Evolutionary conservation across 92 coral and sea anemone genomes (phyloP).

Genomic region (Chrysogorgia sp.): DNA sequence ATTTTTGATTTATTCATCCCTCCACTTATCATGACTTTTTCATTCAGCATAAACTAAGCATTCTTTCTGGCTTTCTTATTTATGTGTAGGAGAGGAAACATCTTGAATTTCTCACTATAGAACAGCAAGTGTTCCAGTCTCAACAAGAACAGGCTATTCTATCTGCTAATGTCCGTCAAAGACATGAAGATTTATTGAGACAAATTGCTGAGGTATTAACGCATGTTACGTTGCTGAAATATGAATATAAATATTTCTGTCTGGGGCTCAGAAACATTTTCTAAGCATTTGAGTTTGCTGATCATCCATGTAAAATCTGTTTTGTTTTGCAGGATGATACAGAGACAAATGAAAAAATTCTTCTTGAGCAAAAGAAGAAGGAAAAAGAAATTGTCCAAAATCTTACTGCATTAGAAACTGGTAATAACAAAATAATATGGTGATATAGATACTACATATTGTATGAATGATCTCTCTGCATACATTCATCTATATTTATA

Average conservation of each 20-base stretch:
- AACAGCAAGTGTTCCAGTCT: conserved; percentile 22
- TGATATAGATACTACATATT: no score
- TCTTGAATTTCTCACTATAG: conserved; percentile 9
- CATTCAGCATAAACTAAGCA: not conserved
- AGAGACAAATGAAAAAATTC: conserved; percentile 77
- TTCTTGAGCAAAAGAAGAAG: conserved; percentile 79
- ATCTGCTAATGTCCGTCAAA: conserved; percentile 2
- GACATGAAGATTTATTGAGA: conserved; percentile 27
- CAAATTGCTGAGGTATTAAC: not conserved
- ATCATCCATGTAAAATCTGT: not conserved
- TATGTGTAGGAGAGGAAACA: not conserved
- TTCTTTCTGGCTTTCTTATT: not conserved
- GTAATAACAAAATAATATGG: conserved; percentile 23
- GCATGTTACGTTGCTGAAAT: not conserved
- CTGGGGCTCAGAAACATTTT: no score
- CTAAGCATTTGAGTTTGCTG: no score
- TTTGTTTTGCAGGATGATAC: conserved; percentile 74
- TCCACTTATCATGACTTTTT: not conserved
- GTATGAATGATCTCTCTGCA: no score
- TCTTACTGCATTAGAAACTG: conserved; percentile 81
- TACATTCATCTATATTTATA: no score
- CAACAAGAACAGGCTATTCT: conserved; percentile 26
- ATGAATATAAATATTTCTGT: no score
- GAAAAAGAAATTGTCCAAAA: conserved; percentile 73
- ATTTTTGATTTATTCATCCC: not conserved